Percentiles rank a stretch among this genome's conserved stretches.
Evolutionary conservation across 2,888 invertebrate genomes (phyloP).

Genomic region (Parnassius apollo): DNA sequence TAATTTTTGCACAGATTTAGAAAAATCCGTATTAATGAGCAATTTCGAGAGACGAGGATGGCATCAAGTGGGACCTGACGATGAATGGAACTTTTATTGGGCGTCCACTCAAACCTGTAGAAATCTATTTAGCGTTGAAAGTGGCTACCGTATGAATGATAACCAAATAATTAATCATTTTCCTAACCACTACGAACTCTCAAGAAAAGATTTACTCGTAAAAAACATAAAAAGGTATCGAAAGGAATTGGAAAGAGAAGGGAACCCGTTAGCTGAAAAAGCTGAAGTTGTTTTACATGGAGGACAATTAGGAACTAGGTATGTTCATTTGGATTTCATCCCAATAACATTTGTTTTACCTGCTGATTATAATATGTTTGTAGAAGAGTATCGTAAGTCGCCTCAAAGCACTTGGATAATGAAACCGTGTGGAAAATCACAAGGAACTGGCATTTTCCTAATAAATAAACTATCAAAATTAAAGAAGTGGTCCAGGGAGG

Average conservation of each 20-base stretch:
- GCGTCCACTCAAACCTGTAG: conserved; percentile 91
- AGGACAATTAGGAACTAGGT: conserved; percentile 86
- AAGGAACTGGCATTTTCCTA: conserved; percentile 95
- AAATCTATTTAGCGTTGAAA: conserved; percentile 86
- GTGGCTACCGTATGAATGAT: conserved; percentile 82
- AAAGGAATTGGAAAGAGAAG: conserved; percentile 93
- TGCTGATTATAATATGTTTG: conserved; percentile 97
- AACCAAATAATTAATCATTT: conserved; percentile 83
- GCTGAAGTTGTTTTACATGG: conserved; percentile 67
- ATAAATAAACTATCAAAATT: conserved; percentile 97
- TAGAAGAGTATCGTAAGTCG: conserved; percentile 95
- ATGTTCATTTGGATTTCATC: conserved; percentile 93
- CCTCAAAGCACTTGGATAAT: conserved; percentile 98
- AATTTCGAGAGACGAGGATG: conserved; percentile 95
- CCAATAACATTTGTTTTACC: conserved; percentile 97
- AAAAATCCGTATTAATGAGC: conserved; percentile 92
- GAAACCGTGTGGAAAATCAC: conserved; percentile 97
- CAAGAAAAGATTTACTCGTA: conserved; percentile 96
- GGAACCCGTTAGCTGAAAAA: conserved; percentile 91
- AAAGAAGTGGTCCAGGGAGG: conserved; percentile 93
- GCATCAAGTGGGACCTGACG: conserved; percentile 89
- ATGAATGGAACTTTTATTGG: conserved; percentile 97
- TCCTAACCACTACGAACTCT: conserved; percentile 96
- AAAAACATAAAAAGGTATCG: conserved; percentile 97
- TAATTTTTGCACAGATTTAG: conserved; percentile 89